These are phyloP conservation scores for Ceratoteleas bidentatus DNA, from an alignment of 1,140 invertebrate genomes.

Conservation along the genomic window DNA sequence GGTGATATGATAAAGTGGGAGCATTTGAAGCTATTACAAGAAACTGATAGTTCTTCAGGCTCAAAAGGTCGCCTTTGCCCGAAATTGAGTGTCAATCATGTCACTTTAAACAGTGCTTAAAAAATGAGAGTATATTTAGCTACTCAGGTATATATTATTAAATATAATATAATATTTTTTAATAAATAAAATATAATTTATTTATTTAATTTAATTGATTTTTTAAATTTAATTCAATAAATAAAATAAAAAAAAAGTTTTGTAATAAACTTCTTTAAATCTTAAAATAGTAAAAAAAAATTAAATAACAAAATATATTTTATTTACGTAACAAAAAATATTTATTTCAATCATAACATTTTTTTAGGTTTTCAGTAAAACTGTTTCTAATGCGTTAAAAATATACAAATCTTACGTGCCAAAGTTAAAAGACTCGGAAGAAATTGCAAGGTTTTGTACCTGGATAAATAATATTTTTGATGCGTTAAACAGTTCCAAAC, in stretches of 20 bases:
- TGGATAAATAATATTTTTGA: constrained; percentile 25
- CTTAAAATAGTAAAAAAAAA: no score
- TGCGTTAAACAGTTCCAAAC: constrained; percentile 4
- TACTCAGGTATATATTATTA: constrained; percentile 14
- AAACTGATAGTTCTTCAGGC: constrained; percentile 10
- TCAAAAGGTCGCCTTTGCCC: constrained; percentile 2
- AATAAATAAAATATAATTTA: no score
- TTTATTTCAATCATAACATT: constrained; percentile 1
- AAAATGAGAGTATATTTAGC: constrained; percentile 26
- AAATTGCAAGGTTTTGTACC: constrained; percentile 5
- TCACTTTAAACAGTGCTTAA: constrained; percentile 15
- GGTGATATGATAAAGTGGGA: constrained; percentile 19
- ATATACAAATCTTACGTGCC: constrained; percentile 12
- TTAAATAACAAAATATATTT: no score
- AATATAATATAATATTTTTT: no score
- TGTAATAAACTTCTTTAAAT: no score
- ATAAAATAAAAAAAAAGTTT: no score
- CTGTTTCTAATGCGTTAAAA: constrained; percentile 2
- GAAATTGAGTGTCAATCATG: constrained; percentile 11
- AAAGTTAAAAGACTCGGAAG: constrained; percentile 5
- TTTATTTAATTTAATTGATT: no score
- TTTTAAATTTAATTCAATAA: no score
- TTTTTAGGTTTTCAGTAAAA: constrained; percentile 16
- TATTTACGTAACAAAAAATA: neutral
- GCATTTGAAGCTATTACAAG: constrained; percentile 12